Base-by-base conservation (phyloP, 1,140 invertebrate species). In the Drosophila rhopaloa region DNA sequence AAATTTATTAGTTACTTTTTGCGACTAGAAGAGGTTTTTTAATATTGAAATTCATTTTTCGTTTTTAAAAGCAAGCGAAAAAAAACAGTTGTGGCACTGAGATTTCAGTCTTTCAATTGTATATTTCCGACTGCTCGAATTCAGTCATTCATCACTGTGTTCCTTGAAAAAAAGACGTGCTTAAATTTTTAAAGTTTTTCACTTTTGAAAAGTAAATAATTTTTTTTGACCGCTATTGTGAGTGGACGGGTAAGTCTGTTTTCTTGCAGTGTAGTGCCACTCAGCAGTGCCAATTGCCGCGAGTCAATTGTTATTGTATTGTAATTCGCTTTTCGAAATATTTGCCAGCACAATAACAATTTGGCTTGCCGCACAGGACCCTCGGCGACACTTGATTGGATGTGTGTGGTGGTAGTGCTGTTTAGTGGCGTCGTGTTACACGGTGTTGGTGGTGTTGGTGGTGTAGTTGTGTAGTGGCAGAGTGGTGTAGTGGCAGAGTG, bases 301-400 rank as follows among this genome's bases (percentile, higher is more conserved):
- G 19, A 51, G 37, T 27, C 38, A 19, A 44, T 70, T 71, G 54
- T 72, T 73, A 71, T 73, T 71, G 38, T 35, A 61, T 74, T 73
- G 68, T 37, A 74, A 73, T 74, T 62, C 56, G 24, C 16, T 44
- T 53, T 66, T 73, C 29, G 43, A 73, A 74, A 62, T 73, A 74
- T 62, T 72, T 70, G 58, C 43, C 62, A 43, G 46, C n/a, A 58
- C 51, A 56, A 55, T 66, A 50, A 50, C 67, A 48, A 53, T 59
- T 59, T 43, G 59, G 59, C 59, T 38, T 50, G 46, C 59, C 63
- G 19, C 60, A 44, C 60, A 55, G 29, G 62, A 65, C 65, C 65
- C 65, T 67, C 66, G 59, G 47, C 55, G 55, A 72, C 38, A 60
- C 46, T 73, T 60, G 70, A 72, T 68, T 72, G 48, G 46, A 44